Conservation (phyloP, 2,888 invertebrate genomes). For the Euplexia lucipara region DNA sequence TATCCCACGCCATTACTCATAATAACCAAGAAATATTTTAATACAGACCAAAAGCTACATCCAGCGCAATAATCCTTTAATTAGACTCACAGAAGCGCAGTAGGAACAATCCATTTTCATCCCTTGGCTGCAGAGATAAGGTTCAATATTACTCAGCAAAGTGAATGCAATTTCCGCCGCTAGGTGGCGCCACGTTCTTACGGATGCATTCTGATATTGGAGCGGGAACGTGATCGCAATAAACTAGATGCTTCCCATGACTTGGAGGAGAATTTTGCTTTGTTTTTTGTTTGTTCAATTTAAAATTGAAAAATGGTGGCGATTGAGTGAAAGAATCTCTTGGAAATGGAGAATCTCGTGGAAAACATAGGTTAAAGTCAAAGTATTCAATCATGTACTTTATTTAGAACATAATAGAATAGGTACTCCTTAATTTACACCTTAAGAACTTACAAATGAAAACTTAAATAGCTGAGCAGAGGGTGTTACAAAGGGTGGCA, state of each 20-base stretch:
- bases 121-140: not conserved
- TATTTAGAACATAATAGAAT: too few relatives aligned
- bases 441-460: too few relatives aligned
- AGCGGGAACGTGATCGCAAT: slow-evolving; percentile 64
- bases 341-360: too few relatives aligned
- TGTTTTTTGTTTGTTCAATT: slow-evolving; percentile 31
- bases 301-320: slow-evolving; percentile 41
- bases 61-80: slow-evolving; percentile 41
- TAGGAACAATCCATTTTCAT: not conserved
- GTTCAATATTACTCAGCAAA: slow-evolving; percentile 12
- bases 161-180: slow-evolving; percentile 52
- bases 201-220: slow-evolving; percentile 62
- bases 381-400: too few relatives aligned
- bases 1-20: slow-evolving; percentile 14
- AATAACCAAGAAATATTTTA: slow-evolving; percentile 30
- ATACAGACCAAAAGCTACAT: slow-evolving; percentile 25
- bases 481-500: too few relatives aligned
- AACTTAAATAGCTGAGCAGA: too few relatives aligned
- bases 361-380: too few relatives aligned
- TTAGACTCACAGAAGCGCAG: slow-evolving; percentile 25
- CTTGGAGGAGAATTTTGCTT: slow-evolving; percentile 22
- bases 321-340: not conserved
- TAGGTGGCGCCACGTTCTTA: slow-evolving; percentile 49
- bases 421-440: too few relatives aligned
- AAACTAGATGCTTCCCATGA: slow-evolving; percentile 39